Percentiles rank a stretch among this genome's conserved stretches.
phyloP scores from a whole-genome alignment of 2,113 vertebrate species.

The Pedetes capensis region DNA sequence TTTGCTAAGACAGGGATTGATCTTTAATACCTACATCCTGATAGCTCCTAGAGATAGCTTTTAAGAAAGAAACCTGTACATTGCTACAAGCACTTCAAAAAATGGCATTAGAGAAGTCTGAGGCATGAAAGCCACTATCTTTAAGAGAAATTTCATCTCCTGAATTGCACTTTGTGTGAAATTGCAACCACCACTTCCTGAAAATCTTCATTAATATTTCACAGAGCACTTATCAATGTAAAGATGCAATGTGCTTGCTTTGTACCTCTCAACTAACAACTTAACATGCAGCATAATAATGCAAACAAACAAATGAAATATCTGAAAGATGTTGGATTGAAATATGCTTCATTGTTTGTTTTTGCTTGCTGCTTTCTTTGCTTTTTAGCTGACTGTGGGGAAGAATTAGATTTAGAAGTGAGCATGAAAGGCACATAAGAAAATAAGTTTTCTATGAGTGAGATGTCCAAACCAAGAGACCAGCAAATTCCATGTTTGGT shows the following conservation, averaged over 20 bases:
- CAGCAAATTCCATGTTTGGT: background rate
- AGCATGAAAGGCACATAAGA: background rate
- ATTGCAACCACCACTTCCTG: background rate
- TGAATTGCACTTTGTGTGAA: background rate
- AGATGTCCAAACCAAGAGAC: background rate
- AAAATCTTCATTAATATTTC: background rate
- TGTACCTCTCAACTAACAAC: background rate
- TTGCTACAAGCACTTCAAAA: background rate
- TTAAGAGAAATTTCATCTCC: background rate
- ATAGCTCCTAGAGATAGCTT: background rate
- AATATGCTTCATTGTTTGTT: background rate
- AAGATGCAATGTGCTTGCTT: background rate
- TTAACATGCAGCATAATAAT: background rate
- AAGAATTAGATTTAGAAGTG: background rate
- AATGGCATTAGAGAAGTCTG: background rate
- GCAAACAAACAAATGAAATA: background rate
- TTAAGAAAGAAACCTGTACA: background rate
- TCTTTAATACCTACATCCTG: background rate
- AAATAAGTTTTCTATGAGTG: background rate
- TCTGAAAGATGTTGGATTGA: background rate
- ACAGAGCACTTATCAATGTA: background rate
- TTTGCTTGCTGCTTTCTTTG: background rate
- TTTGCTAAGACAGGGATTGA: background rate
- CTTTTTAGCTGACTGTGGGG: background rate
- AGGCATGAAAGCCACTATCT: background rate